phyloP scores from a whole-genome alignment of 2,113 vertebrate species.

The Tretioscincus oriximinensis region DNA sequence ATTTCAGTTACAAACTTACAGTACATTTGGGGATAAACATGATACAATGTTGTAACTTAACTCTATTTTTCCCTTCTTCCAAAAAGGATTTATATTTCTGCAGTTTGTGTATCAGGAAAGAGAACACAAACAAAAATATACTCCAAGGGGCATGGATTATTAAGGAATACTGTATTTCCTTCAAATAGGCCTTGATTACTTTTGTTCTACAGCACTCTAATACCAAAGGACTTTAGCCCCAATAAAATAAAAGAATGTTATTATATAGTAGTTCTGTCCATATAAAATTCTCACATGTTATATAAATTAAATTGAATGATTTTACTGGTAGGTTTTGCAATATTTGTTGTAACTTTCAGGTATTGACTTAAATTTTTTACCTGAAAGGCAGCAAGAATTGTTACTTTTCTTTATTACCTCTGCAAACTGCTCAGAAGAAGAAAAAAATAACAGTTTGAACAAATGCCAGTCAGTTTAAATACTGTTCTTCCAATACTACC shows the following conservation, averaged over 20 bases:
- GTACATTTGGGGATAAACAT: too few species aligned
- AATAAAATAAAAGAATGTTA: neutral
- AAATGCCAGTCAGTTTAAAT: constrained; percentile 12
- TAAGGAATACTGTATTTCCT: neutral
- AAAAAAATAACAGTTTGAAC: neutral
- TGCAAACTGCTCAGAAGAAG: neutral
- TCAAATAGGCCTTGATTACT: neutral
- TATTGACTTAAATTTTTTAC: neutral
- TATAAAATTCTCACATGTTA: neutral
- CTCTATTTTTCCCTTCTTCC: too few species aligned
- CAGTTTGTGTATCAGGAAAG: neutral
- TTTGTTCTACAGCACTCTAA: neutral
- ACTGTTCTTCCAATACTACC: neutral
- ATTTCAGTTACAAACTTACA: too few species aligned
- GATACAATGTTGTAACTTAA: too few species aligned
- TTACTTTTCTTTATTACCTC: neutral
- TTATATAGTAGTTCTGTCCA: neutral
- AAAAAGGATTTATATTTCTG: too few species aligned
- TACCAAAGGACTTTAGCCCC: neutral
- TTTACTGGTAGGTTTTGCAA: neutral
- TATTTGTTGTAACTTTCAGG: neutral
- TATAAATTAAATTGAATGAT: too few species aligned
- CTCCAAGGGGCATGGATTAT: constrained; percentile 13
- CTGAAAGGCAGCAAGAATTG: neutral
- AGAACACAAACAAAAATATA: constrained; percentile 18